phyloP scores from a whole-genome alignment of 2,113 vertebrate species.

The Spea multiplicata region DNA sequence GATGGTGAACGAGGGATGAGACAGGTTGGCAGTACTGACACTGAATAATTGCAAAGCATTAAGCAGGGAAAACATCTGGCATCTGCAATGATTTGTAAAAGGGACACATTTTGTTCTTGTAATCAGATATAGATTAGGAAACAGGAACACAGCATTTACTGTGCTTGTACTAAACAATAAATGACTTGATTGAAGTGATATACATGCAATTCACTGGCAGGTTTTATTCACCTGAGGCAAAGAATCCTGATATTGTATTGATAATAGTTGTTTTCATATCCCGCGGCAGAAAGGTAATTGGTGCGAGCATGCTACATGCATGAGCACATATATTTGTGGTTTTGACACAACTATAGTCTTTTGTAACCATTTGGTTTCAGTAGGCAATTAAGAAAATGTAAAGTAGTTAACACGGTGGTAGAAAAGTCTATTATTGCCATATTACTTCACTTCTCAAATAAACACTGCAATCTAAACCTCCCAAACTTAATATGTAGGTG shows the following conservation, averaged over 20 bases:
- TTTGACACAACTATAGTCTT: no score
- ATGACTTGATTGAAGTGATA: conserved; percentile 50
- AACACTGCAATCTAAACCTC: no score
- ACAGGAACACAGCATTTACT: conserved; percentile 52
- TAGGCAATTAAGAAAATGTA: no score
- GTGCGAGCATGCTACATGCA: no score
- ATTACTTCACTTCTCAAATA: no score
- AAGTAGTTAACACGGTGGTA: no score
- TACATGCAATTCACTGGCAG: conserved; percentile 5
- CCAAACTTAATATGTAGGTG: no score
- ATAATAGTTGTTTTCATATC: conserved; percentile 32
- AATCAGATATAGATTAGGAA: conserved; percentile 52
- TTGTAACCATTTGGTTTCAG: no score
- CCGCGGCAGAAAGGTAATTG: neutral
- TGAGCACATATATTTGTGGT: no score
- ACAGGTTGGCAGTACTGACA: conserved; percentile 7
- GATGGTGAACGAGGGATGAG: conserved; percentile 10
- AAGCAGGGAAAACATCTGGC: conserved; percentile 48
- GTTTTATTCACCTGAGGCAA: conserved; percentile 46
- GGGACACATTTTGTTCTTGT: conserved; percentile 47
- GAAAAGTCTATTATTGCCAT: no score
- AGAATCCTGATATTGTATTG: conserved; percentile 44
- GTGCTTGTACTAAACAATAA: conserved; percentile 51
- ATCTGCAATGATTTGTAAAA: conserved; percentile 44
- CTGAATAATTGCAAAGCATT: neutral